Base-by-base conservation (phyloP, 2,888 invertebrate genomes). In the Cynaeus angustus region DNA sequence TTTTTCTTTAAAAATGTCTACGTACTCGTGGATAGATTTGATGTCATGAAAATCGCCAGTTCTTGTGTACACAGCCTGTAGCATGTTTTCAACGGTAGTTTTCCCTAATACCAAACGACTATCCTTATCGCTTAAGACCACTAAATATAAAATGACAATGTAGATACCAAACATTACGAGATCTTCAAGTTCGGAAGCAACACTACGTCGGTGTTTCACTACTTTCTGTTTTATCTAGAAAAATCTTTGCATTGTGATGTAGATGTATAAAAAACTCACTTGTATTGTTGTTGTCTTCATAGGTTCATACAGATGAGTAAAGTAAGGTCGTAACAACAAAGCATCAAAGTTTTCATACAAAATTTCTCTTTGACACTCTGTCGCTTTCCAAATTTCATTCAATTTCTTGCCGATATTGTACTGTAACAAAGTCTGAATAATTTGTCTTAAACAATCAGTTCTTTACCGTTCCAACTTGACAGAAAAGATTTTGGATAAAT, bases 91-190 rank as follows among this genome's bases (percentile, higher is more conserved):
- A 5, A 79, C 61, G 71, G 77, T 75, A 8, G 62, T 48, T 46
- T 78, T 72, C 43, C 74, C 77, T 7, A 68, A 14, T 8, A 72
- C 68, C 4, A 71, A 66, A 33, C 74, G 59, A 5, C 68, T 46
- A 30, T 80, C 78, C 52, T 72, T 77, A 41, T 79, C 76, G 16
- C 72, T 45, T 45, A 75, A 52, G 37, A 81, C 68, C 4, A 80
- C 74, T 10, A 77, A 46, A 53, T 80, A 81, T 26, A 81, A 68
- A 9, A 81, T 68, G 5, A 74, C 8, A 0, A 79, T 76, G 45
- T 80, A 81, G 1, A 78, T 52, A 1, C 71, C 48, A 45, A 79
- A 78, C 78, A 79, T 80, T 0, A 76, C 12, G 16, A 81, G 38
- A 56, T 80, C 79, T 61, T 78, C 75, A 3, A 80, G 14, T 28